Base-by-base conservation (phyloP, 2,888 invertebrate genomes). In the Chorisops tibialis region DNA sequence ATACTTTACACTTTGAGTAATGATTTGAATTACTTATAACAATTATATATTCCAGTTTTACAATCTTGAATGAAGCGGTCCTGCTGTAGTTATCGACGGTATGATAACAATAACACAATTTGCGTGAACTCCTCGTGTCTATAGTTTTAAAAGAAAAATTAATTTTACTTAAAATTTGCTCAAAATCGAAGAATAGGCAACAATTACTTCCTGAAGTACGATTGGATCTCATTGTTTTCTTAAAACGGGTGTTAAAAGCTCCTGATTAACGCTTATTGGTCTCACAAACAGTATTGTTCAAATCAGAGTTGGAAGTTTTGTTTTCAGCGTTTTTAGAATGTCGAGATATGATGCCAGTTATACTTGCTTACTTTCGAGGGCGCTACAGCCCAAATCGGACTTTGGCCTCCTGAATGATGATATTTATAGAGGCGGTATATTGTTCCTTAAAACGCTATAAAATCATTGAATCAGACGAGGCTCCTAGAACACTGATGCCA, bases 261-360 rank as follows among this genome's bases (percentile, higher is more conserved):
- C 88, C 68, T 84, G 82, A 47, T 82, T 82, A 37, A 81, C 76
- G n/a, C 80, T 77, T 14, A 79, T 74, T 14, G 79, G 81, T 1
- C 84, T 80, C 11, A 81, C 81, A 51, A 82, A 81, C 43, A 89
- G 81, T 83, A 91, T 87, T 76, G 86, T 86, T 67, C 91, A 91
- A 4, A 89, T 81, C 24, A 91, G 79, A 16, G 81, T 80, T 0
- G 91, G 91, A 62, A 89, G 77, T 79, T 89, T 87, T 9, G 81
- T 76, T 73, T 85, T 84, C 16, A 88, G 72, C 0, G 85, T 87
- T 80, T 91, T 91, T 67, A 92, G 75, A 51, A 90, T 86, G 70
- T 92, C 91, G 16, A 91, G 79, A 75, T 92, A 92, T 6, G 85
- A 84, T 1, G 85, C 83, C 67, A 91, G n/a, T n/a, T n/a, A n/a